Base-by-base conservation (phyloP, 2,888 invertebrate species). In the Apeira syringaria region DNA sequence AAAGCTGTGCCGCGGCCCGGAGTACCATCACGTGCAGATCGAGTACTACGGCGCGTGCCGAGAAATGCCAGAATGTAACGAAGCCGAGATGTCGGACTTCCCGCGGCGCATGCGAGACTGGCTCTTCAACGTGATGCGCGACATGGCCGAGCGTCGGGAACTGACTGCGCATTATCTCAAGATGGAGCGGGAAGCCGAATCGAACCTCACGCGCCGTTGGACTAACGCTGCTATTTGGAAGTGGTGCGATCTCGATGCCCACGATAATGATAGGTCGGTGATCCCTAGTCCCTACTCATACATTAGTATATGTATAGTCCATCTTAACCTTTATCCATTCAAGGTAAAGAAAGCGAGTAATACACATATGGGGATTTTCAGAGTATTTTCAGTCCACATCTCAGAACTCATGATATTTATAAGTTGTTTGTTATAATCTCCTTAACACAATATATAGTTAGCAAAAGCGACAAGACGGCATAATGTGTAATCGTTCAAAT, bases 81-180 rank as follows among this genome's bases (percentile, higher is more conserved):
- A 94, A 38, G 95, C 94, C 58, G 97, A 98, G 83, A 95, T 97
- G 94, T 91, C 94, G 27, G 98, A 98, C 91, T 99, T 99, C 88
- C 98, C 98, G 35, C 93, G 96, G 33, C 94, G 99, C 73, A 98
- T 99, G 98, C 94, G 98, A 57, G 98, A 99, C 80, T 99, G 99
- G 99, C 94, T 99, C 36, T 98, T 97, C 92, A 97, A 98, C 92
- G 96, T 99, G 54, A 98, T 98, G 98, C 94, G 97, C 59, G 97
- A 98, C 87, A 91, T 98, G 87, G 98, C 98, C 42, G 96, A 97
- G 82, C 93, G 97, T 49, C 92, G 94, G 68, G 97, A 97, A 81
- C 91, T 97, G 22, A 93, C 94, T 8, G 92, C 95, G 35, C 94
- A 97, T 76, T 98, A 95, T 82, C 90, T 95, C 81, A 92, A 93